phyloP scores from a whole-genome alignment of 2,888 invertebrate genomes.

The Folsomia candida region DNA sequence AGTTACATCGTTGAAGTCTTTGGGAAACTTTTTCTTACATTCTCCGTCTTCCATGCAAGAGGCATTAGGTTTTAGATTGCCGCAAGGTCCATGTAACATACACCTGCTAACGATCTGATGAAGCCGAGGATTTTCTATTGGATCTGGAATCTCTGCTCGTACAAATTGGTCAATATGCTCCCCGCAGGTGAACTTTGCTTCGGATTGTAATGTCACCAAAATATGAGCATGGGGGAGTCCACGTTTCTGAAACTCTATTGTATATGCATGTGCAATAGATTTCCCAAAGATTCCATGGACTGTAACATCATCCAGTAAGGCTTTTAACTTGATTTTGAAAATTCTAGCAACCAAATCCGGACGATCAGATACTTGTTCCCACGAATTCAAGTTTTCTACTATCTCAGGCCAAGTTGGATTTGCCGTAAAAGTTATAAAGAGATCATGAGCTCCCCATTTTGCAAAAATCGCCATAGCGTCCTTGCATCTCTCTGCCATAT shows the following conservation, averaged over 20 bases:
- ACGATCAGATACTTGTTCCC: constrained; percentile 39
- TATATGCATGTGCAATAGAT: too few relatives aligned
- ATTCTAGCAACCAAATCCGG: constrained; percentile 50
- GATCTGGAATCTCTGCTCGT: too few relatives aligned
- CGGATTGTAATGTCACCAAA: constrained; percentile 32
- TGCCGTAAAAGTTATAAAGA: constrained; percentile 52
- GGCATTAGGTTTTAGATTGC: too few relatives aligned
- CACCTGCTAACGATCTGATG: constrained; percentile 29
- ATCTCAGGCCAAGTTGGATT: constrained; percentile 55
- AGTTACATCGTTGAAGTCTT: too few relatives aligned
- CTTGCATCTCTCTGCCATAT: constrained; percentile 13
- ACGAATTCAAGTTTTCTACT: constrained; percentile 31
- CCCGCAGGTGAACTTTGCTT: constrained; percentile 22
- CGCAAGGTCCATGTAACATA: constrained; percentile 18
- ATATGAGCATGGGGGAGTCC: too few relatives aligned
- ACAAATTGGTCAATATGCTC: too few relatives aligned
- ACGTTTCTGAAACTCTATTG: constrained; percentile 41
- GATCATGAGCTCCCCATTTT: constrained; percentile 2
- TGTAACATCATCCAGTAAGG: constrained; percentile 39
- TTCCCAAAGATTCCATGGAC: too few relatives aligned
- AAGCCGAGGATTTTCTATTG: too few relatives aligned
- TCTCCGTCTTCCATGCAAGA: too few relatives aligned
- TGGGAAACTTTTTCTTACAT: too few relatives aligned
- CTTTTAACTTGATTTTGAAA: constrained; percentile 48
- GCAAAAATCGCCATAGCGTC: constrained; percentile 12